These are phyloP conservation scores for Otus scops DNA, from an alignment of 2,797 vertebrate genomes.

Conservation along the genomic window DNA sequence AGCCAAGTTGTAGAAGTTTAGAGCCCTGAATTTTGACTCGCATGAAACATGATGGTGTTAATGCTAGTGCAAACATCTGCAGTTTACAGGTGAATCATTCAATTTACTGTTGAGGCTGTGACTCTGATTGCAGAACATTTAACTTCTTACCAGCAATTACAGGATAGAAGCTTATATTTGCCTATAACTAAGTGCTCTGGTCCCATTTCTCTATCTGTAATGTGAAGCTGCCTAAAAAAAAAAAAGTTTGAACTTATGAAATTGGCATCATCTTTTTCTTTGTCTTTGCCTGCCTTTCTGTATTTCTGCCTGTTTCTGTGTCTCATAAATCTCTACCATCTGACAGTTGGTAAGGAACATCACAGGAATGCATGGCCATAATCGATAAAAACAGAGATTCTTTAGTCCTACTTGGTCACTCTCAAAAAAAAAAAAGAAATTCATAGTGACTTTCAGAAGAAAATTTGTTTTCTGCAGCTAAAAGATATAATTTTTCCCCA, in stretches of 20 bases:
- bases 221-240: not conserved
- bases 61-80: not conserved
- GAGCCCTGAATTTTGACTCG: not conserved
- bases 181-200: not conserved
- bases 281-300: not conserved
- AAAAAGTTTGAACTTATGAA: not conserved
- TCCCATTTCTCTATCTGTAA: not conserved
- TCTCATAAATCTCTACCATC: not conserved
- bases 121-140: not conserved
- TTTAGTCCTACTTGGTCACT: not conserved
- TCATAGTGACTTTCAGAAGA: not conserved
- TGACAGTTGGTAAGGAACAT: not conserved
- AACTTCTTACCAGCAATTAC: not conserved
- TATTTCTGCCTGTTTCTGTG: not conserved
- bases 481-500: not conserved
- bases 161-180: not conserved
- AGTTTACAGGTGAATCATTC: not conserved
- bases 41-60: not conserved
- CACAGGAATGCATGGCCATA: accelerated
- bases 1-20: not conserved
- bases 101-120: not conserved
- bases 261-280: not conserved
- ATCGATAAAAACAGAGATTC: not conserved
- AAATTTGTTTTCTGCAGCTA: not conserved
- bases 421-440: not conserved